Conservation (phyloP, 2,113 vertebrate species). For the Notarius quadriscutis region DNA sequence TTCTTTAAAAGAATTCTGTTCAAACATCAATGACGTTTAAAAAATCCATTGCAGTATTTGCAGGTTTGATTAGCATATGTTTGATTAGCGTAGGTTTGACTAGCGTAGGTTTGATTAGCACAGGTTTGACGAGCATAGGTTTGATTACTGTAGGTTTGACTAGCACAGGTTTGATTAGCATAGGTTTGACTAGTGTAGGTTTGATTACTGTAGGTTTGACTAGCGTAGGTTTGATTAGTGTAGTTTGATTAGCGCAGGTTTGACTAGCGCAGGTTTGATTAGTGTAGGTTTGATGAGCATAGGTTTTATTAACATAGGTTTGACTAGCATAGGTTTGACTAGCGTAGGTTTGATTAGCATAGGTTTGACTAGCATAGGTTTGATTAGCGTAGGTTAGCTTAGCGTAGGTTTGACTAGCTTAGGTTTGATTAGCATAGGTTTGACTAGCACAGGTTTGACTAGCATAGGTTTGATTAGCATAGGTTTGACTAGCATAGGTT, state of each 20-base stretch:
- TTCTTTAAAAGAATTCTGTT: neutral
- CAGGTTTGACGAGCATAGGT: no score
- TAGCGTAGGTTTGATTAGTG: neutral
- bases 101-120: no score
- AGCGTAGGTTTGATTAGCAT: neutral
- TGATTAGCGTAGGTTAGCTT: no score
- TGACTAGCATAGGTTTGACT: neutral
- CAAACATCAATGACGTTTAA: neutral
- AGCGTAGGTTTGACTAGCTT: no score
- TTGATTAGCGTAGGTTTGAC: no score
- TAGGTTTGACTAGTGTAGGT: neutral
- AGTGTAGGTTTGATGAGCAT: neutral
- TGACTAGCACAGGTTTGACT: no score
- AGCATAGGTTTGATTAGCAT: no score
- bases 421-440: no score
- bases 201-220: neutral
- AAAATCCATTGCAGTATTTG: neutral
- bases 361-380: neutral
- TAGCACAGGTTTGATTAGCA: neutral
- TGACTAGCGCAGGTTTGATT: neutral
- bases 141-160: no score
- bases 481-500: no score
- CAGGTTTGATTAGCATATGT: no score
- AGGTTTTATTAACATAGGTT: neutral
- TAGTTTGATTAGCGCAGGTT: neutral